phyloP scores from a whole-genome alignment of 1,140 invertebrate genomes.

The Drosophila serrata region DNA sequence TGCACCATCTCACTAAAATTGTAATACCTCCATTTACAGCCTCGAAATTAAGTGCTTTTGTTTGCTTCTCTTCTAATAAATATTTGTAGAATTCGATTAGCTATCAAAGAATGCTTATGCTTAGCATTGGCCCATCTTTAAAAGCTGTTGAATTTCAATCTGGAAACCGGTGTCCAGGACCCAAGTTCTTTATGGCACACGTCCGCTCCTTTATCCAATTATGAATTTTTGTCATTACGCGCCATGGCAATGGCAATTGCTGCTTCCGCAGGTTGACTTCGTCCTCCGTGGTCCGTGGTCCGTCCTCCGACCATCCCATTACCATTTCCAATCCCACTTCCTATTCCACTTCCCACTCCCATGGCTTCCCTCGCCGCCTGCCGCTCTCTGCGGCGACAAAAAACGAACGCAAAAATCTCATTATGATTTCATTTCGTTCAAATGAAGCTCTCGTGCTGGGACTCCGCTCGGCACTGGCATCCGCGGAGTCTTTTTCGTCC shows the following conservation, averaged over 20 bases:
- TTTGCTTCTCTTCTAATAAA: background rate
- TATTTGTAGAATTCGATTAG: conserved; percentile 6
- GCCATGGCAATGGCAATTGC: conserved; percentile 60
- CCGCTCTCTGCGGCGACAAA: conserved; percentile 63
- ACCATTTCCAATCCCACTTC: conserved; percentile 27
- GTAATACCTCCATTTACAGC: background rate
- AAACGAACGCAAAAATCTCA: conserved; percentile 83
- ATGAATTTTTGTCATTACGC: conserved; percentile 83
- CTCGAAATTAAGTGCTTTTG: background rate
- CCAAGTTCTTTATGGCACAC: conserved; percentile 30
- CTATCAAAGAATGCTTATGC: conserved; percentile 4
- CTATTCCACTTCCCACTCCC: background rate
- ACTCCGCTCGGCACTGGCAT: conserved; percentile 36
- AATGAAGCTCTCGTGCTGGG: conserved; percentile 78
- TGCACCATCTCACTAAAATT: too few relatives aligned
- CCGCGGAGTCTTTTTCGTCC: conserved; percentile 24
- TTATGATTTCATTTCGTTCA: conserved; percentile 85
- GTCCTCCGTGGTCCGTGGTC: background rate
- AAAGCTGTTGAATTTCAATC: conserved; percentile 50
- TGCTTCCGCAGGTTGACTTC: conserved; percentile 30
- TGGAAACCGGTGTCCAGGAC: background rate
- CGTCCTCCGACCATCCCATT: conserved; percentile 8
- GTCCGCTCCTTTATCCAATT: conserved; percentile 83
- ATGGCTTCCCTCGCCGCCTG: too few relatives aligned
- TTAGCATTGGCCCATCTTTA: background rate